These are phyloP conservation scores for Cirrhinus mrigala DNA, from an alignment of 2,797 vertebrate genomes.

Conservation along the genomic window DNA sequence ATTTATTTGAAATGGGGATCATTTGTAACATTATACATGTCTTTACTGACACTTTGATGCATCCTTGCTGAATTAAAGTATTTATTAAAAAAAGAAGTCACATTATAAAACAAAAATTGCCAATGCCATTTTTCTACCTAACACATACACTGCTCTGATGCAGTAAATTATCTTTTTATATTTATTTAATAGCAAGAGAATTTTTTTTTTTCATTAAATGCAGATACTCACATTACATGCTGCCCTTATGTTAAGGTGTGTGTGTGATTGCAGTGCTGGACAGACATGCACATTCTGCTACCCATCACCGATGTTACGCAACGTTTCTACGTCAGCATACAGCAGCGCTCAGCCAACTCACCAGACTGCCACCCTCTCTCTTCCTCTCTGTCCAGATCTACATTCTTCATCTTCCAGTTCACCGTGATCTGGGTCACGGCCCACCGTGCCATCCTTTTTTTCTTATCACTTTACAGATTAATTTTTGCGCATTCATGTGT, in stretches of 20 bases:
- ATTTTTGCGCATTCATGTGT: not conserved
- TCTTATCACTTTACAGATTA: not conserved
- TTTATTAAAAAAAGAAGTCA: not conserved
- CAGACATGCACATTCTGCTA: constrained; percentile 42
- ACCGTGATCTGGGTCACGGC: not conserved
- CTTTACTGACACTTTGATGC: not conserved
- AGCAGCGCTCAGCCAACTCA: constrained; percentile 32
- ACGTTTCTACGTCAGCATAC: constrained; percentile 39
- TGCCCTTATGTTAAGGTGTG: constrained; percentile 14
- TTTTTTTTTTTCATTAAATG: not conserved
- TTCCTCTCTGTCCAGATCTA: not conserved
- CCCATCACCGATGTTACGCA: constrained; percentile 51
- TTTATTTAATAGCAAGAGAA: not conserved
- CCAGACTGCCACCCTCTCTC: constrained; percentile 17
- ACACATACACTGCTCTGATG: not conserved
- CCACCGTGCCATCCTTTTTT: not conserved
- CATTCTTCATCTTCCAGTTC: not conserved
- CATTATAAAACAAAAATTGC: not conserved
- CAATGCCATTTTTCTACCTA: not conserved
- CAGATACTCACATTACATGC: not conserved
- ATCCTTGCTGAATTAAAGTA: not conserved
- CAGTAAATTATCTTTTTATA: not conserved
- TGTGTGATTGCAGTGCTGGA: constrained; percentile 28
- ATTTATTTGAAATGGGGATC: not conserved
- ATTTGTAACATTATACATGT: not conserved